A percentile compares a stretch with the other conserved stretches of the same genome.
Conservation (phyloP, 1,140 invertebrate species). For the Vanessa atalanta region DNA sequence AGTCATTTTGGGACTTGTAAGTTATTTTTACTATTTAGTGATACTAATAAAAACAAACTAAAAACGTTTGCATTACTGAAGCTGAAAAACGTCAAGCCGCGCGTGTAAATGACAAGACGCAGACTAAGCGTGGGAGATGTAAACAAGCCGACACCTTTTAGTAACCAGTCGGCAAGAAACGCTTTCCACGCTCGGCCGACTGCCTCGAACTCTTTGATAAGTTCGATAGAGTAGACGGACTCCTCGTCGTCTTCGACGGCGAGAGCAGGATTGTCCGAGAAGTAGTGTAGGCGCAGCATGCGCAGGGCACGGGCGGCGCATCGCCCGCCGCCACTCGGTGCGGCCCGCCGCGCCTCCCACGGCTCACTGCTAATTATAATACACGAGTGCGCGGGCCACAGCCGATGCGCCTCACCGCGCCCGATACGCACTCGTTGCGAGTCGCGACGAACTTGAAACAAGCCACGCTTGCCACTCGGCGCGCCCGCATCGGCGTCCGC, state of each 20-base stretch:
- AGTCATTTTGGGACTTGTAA: no score
- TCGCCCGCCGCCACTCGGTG: slow-evolving; percentile 62
- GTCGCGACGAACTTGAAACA: slow-evolving; percentile 38
- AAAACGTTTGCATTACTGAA: not conserved
- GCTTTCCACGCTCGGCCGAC: slow-evolving; percentile 87
- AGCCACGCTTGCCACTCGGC: slow-evolving; percentile 41
- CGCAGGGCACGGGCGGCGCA: slow-evolving; percentile 61
- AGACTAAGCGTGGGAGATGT: slow-evolving; percentile 45
- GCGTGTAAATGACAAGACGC: slow-evolving; percentile 29
- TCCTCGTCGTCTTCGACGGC: slow-evolving; percentile 82
- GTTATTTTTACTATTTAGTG: not conserved
- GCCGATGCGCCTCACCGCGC: slow-evolving; percentile 28
- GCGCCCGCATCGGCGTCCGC: slow-evolving; percentile 36
- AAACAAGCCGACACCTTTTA: slow-evolving; percentile 84
- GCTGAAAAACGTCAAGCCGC: slow-evolving; percentile 45
- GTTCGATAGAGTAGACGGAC: slow-evolving; percentile 86
- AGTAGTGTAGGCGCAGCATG: slow-evolving; percentile 91
- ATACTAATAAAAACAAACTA: not conserved
- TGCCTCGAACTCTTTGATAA: slow-evolving; percentile 92
- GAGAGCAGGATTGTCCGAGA: slow-evolving; percentile 86
- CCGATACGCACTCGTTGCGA: slow-evolving; percentile 22
- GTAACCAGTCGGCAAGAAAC: slow-evolving; percentile 85
- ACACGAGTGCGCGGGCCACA: slow-evolving; percentile 30
- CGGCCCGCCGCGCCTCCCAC: slow-evolving; percentile 67
- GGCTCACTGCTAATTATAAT: slow-evolving; percentile 73